Conservation (phyloP, 2,888 invertebrate genomes). For the Drosophila infuscata region DNA sequence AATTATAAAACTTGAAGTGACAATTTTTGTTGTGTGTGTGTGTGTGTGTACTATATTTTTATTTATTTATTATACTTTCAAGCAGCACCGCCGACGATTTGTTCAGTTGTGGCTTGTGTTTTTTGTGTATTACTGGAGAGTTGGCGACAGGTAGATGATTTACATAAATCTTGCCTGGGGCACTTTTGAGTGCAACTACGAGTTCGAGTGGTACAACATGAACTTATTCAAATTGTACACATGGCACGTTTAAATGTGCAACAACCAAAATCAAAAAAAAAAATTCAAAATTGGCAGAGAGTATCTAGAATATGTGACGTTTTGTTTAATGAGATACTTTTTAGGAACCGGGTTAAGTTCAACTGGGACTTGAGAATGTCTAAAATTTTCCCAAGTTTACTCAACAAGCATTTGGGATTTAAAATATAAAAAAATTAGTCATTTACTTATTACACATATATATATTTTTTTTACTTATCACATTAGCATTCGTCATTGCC, state of each 20-base stretch:
- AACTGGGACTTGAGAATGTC: background rate
- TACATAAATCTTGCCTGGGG: background rate
- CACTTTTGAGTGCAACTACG: background rate
- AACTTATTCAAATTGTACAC: constrained; percentile 11
- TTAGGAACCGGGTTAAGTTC: background rate
- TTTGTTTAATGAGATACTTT: background rate
- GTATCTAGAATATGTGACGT: background rate
- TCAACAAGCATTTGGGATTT: background rate
- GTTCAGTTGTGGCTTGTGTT: constrained; percentile 18
- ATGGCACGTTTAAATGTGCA: constrained; percentile 21
- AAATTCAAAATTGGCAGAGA: background rate
- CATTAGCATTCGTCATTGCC: constrained; percentile 37
- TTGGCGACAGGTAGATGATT: constrained; percentile 46
- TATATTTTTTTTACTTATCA: background rate
- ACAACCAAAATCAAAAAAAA: no score
- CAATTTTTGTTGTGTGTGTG: constrained; percentile 18
- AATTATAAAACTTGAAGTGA: constrained; percentile 71
- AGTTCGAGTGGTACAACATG: constrained; percentile 3
- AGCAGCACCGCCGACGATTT: constrained; percentile 38
- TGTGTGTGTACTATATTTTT: constrained; percentile 2
- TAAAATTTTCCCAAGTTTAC: background rate
- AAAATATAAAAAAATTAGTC: background rate
- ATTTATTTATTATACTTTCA: constrained; percentile 34
- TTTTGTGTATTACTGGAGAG: constrained; percentile 37
- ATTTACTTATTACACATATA: background rate